Percentiles rank a stretch among this genome's conserved stretches.
Evolutionary conservation across 2,797 vertebrate species (phyloP).

Genomic region (Sarcoramphus papa): DNA sequence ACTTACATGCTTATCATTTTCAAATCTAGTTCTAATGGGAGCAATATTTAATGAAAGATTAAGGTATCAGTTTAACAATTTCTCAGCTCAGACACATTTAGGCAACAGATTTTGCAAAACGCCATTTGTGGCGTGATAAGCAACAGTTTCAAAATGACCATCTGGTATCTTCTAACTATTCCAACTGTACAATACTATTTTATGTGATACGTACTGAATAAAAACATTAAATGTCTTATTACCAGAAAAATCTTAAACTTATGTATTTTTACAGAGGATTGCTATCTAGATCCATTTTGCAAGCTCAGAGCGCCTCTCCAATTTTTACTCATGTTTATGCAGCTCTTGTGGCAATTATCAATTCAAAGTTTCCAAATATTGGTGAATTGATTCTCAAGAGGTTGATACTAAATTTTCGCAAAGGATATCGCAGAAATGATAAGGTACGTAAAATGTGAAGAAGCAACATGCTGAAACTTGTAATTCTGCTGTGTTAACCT

Average conservation of each 20-base stretch:
- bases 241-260: background rate
- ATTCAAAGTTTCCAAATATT: slow-evolving; percentile 97
- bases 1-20: background rate
- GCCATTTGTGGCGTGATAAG: background rate
- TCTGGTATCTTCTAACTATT: background rate
- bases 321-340: slow-evolving; percentile 97
- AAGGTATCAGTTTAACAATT: background rate
- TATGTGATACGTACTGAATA: background rate
- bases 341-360: slow-evolving; percentile 93
- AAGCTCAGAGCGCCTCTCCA: slow-evolving; percentile 93
- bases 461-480: background rate
- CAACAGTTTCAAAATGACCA: background rate
- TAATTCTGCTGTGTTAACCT: background rate
- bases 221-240: background rate
- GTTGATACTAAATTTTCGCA: slow-evolving; percentile 92
- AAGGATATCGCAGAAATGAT: slow-evolving; percentile 95
- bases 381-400: slow-evolving; percentile 96
- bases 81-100: background rate
- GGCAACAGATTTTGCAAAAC: background rate
- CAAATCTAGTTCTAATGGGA: background rate
- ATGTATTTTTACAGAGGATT: slow-evolving; percentile 78
- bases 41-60: background rate
- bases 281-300: slow-evolving; percentile 87
- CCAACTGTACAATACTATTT: background rate
- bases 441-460: slow-evolving; percentile 76